These are phyloP conservation scores for Bradysia coprophila DNA, from an alignment of 1,140 invertebrate genomes.

Conservation along the genomic window DNA sequence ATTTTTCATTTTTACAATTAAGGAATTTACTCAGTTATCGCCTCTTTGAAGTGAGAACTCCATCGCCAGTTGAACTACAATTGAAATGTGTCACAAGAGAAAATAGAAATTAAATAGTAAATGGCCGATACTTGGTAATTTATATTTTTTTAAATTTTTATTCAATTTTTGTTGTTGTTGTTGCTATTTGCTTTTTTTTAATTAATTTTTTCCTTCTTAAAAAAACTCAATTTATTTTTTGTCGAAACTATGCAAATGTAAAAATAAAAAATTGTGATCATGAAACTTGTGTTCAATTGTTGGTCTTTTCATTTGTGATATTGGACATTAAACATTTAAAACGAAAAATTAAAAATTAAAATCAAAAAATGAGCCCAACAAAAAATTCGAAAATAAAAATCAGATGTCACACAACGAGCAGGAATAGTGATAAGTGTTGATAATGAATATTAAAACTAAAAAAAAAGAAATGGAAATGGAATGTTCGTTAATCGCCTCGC, in stretches of 20 bases:
- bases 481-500: neutral
- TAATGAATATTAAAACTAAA: no score
- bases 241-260: no score
- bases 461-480: neutral
- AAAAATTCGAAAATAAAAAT: neutral
- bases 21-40: constrained; percentile 57
- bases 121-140: neutral
- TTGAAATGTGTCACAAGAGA: constrained; percentile 24
- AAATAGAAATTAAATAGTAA: neutral
- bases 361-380: neutral
- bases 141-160: constrained; percentile 1
- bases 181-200: constrained; percentile 1
- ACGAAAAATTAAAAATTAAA: neutral
- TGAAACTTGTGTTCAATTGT: no score
- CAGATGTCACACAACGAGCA: neutral
- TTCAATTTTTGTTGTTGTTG: neutral
- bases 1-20: neutral
- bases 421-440: neutral
- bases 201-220: neutral
- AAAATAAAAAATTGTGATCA: no score
- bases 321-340: neutral
- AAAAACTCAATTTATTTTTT: neutral
- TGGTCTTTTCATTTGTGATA: no score
- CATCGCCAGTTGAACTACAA: constrained; percentile 79
- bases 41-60: constrained; percentile 88